Evolutionary conservation across 2,113 vertebrate genomes (phyloP), one percentile per base, ranked within the genome.

Genomic region (Copsychus sechellarum): DNA sequence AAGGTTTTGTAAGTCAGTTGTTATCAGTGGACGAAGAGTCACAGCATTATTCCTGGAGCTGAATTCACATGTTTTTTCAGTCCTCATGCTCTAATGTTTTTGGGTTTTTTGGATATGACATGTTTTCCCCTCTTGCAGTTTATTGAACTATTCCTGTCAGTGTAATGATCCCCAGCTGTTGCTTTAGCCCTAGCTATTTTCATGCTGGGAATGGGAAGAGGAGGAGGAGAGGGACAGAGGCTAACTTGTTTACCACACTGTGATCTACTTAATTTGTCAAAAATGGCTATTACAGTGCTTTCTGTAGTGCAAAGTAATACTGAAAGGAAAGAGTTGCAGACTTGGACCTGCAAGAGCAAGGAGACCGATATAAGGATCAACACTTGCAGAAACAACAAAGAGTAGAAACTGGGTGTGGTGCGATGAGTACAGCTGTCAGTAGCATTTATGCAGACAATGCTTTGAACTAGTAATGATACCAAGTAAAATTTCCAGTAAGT

Each of bases 121-220:
- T 97, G 80, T 94, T 93, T 72, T 89, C 71, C 67, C 60, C 88
- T 93, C 95, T 67, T 91, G 90, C 93, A 96, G 97, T 97, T 97
- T 97, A 97, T 95, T 93, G 93, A 97, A 97, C 97, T 98, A 98
- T 98, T 98, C 96, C 97, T 97, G 97, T 98, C 97, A 24, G 95
- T 91, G 95, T 97, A 97, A 97, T 97, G 98, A 97, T 97, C 97
- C 96, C 96, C 98, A 98, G 97, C 98, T 98, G 98, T 97, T 98
- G 90, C 96, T 96, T 94, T 96, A 97, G 95, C 96, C 95, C 92
- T 96, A 50, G 88, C 91, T 97, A 94, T 97, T 97, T 97, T 95
- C 95, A 89, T 94, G 86, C 91, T 92, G 78, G 64, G 94, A 90
- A 91, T 83, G 90, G 90, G 74, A 86, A 86, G 85, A 93, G 96